Base-by-base conservation (phyloP, 2,888 invertebrate genomes). In the Pammene aurita region DNA sequence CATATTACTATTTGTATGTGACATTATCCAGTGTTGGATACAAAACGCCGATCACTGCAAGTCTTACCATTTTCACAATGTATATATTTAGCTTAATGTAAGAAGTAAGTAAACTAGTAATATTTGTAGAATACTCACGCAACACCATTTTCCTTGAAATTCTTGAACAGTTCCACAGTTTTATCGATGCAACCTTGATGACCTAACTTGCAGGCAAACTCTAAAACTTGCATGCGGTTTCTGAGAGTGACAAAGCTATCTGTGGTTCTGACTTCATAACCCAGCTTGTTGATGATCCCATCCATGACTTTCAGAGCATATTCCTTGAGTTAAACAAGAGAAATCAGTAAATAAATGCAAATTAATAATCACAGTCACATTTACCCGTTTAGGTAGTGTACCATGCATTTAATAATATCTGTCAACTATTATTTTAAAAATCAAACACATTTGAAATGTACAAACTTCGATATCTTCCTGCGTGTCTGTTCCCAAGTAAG, bases 141-240 rank as follows among this genome's bases (percentile, higher is more conserved):
- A 10, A 73, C 79, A n/a, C 84, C 84, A 74, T 86, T 84, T 38
- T 84, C 77, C 58, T 73, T 87, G 0, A 90, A 78, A 11, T 74
- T 77, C 50, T 74, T 84, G 66, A 85, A 92, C 0, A 84, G 48
- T 0, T 74, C 74, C 0, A 85, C 75, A 2, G 85, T 72, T 13
- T 83, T 74, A 1, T 86, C 81, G 0, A 87, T 75, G 72, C 96
- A 96, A 4, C 91, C 92, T 7, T 83, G 71, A 46, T 94, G 89
- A 6, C 93, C 94, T 18, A 94, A 84, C 72, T 92, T 92, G 79
- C 96, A 97, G 7, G 95, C 94, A 86, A 95, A 95, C 44, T 92
- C 87, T 2, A 95, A 77, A 5, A 94, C 80, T 75, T 94, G 91
- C 72, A 92, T 92, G 5, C 95, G 93, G 73, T 94, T 94, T 41